Evolutionary conservation across 2,113 vertebrate species (phyloP), one percentile per base, ranked within the genome.

Genomic region (Syngnathus floridae): DNA sequence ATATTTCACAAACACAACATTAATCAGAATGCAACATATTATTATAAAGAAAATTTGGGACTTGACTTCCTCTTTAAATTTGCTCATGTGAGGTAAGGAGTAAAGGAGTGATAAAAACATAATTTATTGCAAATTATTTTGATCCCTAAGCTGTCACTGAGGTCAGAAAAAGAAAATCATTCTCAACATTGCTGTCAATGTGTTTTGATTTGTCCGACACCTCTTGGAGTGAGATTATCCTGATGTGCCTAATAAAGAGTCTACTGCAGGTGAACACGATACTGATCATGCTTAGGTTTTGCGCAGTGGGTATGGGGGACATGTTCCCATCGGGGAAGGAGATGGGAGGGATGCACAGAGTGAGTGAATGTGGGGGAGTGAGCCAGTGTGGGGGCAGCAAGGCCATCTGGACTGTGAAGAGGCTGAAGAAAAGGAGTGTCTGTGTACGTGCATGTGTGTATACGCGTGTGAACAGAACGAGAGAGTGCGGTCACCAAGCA

Each of bases 321-420:
- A 81, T 77, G 78, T 84, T 84, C 81, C 78, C 56, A 65, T 79
- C 69, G 70, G 76, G 69, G 52, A 69, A 22, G 21, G 65, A 66
- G 80, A 43, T 65, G 76, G 78, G 80, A 70, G 86, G 83, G 82
- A 79, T 71, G 75, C 74, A 65, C 57, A 63, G 74, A 82, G 78
- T 81, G 82, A 80, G 77, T 82, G 79, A 74, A 74, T 85, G 84
- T 82, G 84, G 81, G 84, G 80, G 82, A 71, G 86, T 82, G 76
- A 75, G 40, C 59, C 59, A 61, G 77, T 82, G 83, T 80, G 81
- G 87, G 84, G 84, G 85, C 79, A 87, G 85, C 73, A 79, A 83
- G 86, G 85, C 89, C 89, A 90, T 89, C 89, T 90, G 89, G 87
- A 84, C 87, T 86, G 82, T 38, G 82, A 87, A 80, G 79, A 86